Evolutionary conservation across 2,797 vertebrate species (phyloP).

Genomic region (Myotis vivesi): DNA sequence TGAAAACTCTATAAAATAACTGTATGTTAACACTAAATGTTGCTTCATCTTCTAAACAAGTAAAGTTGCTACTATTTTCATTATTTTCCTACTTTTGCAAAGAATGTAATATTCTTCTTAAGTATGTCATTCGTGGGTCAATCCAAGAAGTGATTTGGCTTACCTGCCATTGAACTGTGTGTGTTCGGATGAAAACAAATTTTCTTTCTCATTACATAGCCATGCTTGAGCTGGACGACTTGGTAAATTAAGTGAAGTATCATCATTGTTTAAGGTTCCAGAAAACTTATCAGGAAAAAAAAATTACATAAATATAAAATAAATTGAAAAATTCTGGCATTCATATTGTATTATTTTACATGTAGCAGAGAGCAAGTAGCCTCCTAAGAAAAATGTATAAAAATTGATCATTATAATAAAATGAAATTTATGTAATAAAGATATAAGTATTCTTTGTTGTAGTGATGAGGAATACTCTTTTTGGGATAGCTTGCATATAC

Average conservation of each 20-base stretch:
- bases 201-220: conserved; percentile 77
- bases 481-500: conserved; percentile 64
- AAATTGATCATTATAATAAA: conserved; percentile 27
- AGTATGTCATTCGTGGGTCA: background rate
- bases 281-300: conserved; percentile 62
- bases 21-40: background rate
- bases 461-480: conserved; percentile 63
- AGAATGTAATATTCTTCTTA: background rate
- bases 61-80: background rate
- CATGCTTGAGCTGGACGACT: conserved; percentile 85
- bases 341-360: background rate
- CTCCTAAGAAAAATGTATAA: conserved; percentile 38
- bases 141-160: conserved; percentile 25
- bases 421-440: conserved; percentile 43
- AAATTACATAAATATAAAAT: conserved; percentile 21
- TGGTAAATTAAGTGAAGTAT: conserved; percentile 64
- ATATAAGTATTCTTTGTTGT: conserved; percentile 60
- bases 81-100: background rate
- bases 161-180: conserved; percentile 75
- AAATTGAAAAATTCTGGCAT: background rate
- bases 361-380: background rate
- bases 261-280: conserved; percentile 62
- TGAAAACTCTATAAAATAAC: conserved; percentile 2
- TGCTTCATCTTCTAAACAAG: background rate
- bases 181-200: conserved; percentile 72